phyloP scores from a whole-genome alignment of 2,888 invertebrate genomes.

The Thera obeliscata region DNA sequence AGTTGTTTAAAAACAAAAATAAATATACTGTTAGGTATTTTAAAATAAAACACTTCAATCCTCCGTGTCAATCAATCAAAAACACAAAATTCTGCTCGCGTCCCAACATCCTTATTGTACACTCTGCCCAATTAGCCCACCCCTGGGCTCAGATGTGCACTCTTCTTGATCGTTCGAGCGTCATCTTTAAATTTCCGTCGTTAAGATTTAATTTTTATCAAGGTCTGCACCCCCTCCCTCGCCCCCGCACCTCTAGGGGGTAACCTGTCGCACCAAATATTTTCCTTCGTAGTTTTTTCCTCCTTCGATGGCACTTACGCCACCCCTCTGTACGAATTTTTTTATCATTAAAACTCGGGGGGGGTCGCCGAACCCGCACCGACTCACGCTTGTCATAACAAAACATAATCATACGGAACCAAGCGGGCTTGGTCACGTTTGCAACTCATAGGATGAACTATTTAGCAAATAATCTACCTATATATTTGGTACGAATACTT shows the following conservation, averaged over 20 bases:
- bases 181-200: constrained; percentile 85
- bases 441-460: constrained; percentile 50
- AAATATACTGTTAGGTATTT: neutral
- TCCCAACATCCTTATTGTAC: constrained; percentile 57
- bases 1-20: too few relatives aligned
- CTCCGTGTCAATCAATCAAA: constrained; percentile 62
- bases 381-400: constrained; percentile 82
- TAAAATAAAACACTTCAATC: constrained; percentile 48
- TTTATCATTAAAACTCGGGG: constrained; percentile 83
- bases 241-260: constrained; percentile 58
- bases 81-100: constrained; percentile 53
- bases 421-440: constrained; percentile 52
- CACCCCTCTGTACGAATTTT: constrained; percentile 83
- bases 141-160: constrained; percentile 82
- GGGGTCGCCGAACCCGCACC: constrained; percentile 83
- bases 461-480: neutral
- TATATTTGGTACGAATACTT: too few relatives aligned
- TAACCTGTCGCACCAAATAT: constrained; percentile 85
- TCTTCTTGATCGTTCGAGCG: constrained; percentile 84
- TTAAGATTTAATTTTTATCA: constrained; percentile 85
- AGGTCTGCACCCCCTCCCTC: constrained; percentile 57
- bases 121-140: constrained; percentile 80
- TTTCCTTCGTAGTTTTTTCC: constrained; percentile 84
- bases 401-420: constrained; percentile 75
- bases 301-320: constrained; percentile 83